phyloP scores from a whole-genome alignment of 1,140 invertebrate genomes.

The Diorhabda sublineata region DNA sequence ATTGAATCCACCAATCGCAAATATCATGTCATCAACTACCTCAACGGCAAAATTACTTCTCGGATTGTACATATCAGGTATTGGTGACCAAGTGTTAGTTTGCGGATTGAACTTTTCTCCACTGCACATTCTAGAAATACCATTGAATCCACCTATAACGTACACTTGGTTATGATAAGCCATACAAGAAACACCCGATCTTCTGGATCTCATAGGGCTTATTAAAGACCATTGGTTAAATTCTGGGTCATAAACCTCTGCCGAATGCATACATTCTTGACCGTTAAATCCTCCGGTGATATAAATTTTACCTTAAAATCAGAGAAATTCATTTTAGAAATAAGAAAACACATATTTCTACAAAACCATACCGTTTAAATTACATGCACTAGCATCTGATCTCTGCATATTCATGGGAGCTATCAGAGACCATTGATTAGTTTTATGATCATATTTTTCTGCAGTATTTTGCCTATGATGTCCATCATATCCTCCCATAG shows the following conservation, averaged over 20 bases:
- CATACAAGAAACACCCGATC: slow-evolving; percentile 74
- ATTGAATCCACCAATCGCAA: slow-evolving; percentile 79
- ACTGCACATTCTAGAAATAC: slow-evolving; percentile 61
- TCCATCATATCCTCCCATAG: slow-evolving; percentile 76
- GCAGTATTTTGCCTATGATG: slow-evolving; percentile 66
- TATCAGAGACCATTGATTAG: slow-evolving; percentile 61
- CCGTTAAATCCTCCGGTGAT: slow-evolving; percentile 89
- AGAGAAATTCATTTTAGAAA: no score
- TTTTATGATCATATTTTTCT: slow-evolving; percentile 68
- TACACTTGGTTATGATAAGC: slow-evolving; percentile 66
- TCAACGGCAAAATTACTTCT: slow-evolving; percentile 81
- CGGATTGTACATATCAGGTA: slow-evolving; percentile 75
- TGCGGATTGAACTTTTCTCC: slow-evolving; percentile 71
- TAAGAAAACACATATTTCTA: no score
- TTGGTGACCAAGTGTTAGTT: slow-evolving; percentile 61
- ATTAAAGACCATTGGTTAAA: slow-evolving; percentile 84
- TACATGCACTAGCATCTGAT: slow-evolving; percentile 66
- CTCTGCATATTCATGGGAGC: slow-evolving; percentile 62
- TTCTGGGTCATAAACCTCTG: slow-evolving; percentile 79
- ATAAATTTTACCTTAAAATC: slow-evolving; percentile 65
- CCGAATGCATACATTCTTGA: slow-evolving; percentile 78
- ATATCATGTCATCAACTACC: slow-evolving; percentile 75
- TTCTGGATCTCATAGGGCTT: slow-evolving; percentile 68
- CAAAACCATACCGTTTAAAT: slow-evolving; percentile 51
- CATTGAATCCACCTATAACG: slow-evolving; percentile 78